Conservation (phyloP, 2,888 invertebrate genomes). For the Limnephilus marmoratus region DNA sequence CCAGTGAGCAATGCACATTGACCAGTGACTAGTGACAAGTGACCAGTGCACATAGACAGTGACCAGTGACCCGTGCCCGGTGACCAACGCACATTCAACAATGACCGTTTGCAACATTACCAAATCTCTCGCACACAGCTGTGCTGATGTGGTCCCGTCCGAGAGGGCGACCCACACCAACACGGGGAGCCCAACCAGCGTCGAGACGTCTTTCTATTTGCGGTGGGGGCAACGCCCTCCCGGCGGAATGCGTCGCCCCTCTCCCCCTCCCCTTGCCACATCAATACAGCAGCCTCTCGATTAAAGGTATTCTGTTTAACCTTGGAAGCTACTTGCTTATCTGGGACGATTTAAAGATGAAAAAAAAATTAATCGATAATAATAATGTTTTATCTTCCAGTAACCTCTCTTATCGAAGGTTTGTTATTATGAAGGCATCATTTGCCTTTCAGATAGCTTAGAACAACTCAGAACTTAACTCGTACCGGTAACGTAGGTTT, state of each 20-base stretch:
- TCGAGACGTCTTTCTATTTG: slow-evolving; percentile 59
- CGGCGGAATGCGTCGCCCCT: slow-evolving; percentile 55
- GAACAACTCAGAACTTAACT: no score
- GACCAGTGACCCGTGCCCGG: no score
- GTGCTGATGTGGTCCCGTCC: background rate
- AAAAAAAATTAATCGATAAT: no score
- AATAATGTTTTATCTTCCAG: no score
- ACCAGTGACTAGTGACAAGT: background rate
- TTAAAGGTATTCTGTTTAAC: background rate
- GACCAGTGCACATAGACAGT: background rate
- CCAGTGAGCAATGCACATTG: no score
- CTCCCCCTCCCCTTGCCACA: background rate
- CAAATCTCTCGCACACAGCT: background rate
- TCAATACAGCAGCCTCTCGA: slow-evolving; percentile 13
- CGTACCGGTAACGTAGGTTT: no score
- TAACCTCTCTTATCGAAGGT: no score
- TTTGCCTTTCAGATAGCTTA: no score
- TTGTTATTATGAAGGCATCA: no score
- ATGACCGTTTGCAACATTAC: background rate
- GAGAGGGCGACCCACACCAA: slow-evolving; percentile 8
- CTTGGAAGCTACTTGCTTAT: background rate
- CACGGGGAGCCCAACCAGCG: slow-evolving; percentile 22
- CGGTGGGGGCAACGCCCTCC: slow-evolving; percentile 53
- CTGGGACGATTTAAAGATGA: no score
- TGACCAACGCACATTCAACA: no score